A percentile compares a stretch with the other conserved stretches of the same genome.
These are phyloP conservation scores for Heterodera carotae DNA, from an alignment of 1,140 invertebrate genomes.

Conservation along the genomic window DNA sequence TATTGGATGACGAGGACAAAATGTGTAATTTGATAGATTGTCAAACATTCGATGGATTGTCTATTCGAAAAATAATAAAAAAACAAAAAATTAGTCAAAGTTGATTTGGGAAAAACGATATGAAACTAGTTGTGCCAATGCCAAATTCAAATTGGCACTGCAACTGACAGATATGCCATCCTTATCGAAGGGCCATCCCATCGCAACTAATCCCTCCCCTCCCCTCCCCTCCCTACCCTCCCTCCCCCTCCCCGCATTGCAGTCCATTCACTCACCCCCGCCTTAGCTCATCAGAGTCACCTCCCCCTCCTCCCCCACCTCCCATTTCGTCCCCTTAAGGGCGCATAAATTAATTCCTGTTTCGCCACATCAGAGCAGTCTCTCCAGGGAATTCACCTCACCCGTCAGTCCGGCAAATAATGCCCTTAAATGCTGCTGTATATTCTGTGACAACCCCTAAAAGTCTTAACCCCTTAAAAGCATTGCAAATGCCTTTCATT, in stretches of 20 bases:
- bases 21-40: background rate
- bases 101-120: background rate
- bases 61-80: no score
- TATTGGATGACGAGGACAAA: background rate
- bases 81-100: no score
- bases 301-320: background rate
- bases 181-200: no score
- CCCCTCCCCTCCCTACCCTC: background rate
- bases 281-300: background rate
- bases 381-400: slow-evolving; percentile 1
- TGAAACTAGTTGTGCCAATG: background rate
- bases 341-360: slow-evolving; percentile 14
- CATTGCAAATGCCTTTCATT: background rate
- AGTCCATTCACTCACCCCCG: background rate
- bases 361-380: background rate
- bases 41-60: background rate
- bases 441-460: background rate
- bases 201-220: no score
- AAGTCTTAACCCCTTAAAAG: background rate
- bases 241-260: background rate
- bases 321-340: background rate
- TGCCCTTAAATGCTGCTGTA: background rate
- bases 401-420: background rate
- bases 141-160: background rate
- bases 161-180: background rate